Conservation (phyloP, 2,888 invertebrate species). For the Nebria brevicollis region DNA sequence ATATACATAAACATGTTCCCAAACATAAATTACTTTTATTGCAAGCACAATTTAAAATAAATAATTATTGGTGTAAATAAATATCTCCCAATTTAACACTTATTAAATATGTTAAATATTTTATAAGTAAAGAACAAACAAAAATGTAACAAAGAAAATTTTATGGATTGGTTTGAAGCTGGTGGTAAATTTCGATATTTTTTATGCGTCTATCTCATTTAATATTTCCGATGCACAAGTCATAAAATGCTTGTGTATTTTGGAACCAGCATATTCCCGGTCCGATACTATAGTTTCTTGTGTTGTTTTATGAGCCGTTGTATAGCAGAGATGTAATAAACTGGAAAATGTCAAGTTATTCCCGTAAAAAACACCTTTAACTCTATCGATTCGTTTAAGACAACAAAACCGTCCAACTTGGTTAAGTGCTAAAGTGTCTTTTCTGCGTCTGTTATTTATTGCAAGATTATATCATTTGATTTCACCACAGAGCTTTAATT, state of each 20-base stretch:
- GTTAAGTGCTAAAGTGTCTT: not conserved
- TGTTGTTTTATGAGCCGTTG: slow-evolving; percentile 1
- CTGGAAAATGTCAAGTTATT: not conserved
- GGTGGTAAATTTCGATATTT: not conserved
- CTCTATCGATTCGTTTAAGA: not conserved
- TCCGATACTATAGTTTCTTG: not conserved
- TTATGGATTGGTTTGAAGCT: too few species aligned
- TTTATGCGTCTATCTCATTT: slow-evolving; percentile 1
- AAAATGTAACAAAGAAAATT: too few species aligned
- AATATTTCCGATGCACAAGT: not conserved
- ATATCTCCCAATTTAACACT: too few species aligned
- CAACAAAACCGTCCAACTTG: not conserved
- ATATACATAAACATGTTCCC: too few species aligned
- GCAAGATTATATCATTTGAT: not conserved
- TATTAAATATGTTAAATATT: too few species aligned
- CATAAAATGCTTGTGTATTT: not conserved
- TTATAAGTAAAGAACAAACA: too few species aligned
- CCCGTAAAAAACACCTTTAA: not conserved
- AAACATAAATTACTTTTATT: too few species aligned
- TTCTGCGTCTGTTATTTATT: not conserved
- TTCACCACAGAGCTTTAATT: slow-evolving; percentile 7
- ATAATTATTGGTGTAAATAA: too few species aligned
- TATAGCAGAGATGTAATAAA: not conserved
- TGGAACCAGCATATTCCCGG: not conserved
- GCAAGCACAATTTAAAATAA: too few species aligned